A percentile compares a stretch with the other conserved stretches of the same genome.
phyloP scores from a whole-genome alignment of 2,113 vertebrate genomes.

The Physeter macrocephalus region DNA sequence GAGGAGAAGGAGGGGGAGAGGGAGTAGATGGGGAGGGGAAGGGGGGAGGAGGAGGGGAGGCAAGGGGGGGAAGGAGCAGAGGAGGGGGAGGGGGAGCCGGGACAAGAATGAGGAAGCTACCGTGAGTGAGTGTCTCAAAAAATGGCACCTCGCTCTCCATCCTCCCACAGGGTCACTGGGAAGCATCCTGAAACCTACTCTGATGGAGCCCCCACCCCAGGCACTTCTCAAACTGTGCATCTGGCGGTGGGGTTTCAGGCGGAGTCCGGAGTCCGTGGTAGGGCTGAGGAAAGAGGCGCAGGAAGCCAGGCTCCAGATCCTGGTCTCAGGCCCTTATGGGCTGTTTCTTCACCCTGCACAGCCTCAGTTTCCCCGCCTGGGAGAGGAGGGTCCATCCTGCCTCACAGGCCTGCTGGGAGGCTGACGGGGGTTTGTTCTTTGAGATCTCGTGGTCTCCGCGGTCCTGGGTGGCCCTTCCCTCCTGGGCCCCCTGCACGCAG shows the following conservation, averaged over 20 bases:
- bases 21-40: not conserved
- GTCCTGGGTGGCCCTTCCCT: not conserved
- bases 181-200: not conserved
- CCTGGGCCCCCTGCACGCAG: rapidly evolving
- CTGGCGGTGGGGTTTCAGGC: not conserved
- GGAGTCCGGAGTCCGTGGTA: too few species aligned
- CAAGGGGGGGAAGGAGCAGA: rapidly evolving
- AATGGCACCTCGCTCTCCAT: not conserved
- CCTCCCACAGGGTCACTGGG: not conserved
- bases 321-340: not conserved
- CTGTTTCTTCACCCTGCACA: not conserved
- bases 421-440: too few species aligned
- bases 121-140: not conserved
- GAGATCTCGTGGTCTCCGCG: not conserved
- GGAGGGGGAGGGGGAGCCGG: not conserved
- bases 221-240: not conserved
- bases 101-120: not conserved
- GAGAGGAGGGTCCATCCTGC: not conserved
- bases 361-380: not conserved
- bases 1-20: rapidly evolving
- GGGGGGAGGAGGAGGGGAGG: not conserved
- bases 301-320: not conserved
- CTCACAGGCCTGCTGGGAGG: not conserved
- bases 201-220: not conserved
- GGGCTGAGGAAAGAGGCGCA: not conserved